Percentiles rank a stretch among this genome's conserved stretches.
phyloP scores from a whole-genome alignment of 2,113 vertebrate species.

The Grammomys surdaster region DNA sequence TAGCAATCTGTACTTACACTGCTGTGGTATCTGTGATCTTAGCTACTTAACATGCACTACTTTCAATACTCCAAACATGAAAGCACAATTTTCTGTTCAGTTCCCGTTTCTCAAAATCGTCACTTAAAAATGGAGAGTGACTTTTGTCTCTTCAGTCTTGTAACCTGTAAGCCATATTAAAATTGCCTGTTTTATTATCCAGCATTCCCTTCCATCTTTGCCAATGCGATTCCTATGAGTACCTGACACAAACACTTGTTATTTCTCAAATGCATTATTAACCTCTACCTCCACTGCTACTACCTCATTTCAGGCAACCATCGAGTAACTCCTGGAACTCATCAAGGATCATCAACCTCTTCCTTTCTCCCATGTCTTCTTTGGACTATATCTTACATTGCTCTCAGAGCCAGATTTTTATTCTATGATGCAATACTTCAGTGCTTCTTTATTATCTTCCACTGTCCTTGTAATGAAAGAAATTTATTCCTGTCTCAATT shows the following conservation, averaged over 20 bases:
- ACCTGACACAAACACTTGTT: neutral
- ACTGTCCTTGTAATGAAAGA: neutral
- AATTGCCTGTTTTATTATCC: conserved; percentile 2
- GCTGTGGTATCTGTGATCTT: conserved; percentile 30
- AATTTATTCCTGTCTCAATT: neutral
- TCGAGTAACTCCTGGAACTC: neutral
- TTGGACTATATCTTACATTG: neutral
- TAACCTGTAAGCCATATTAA: conserved; percentile 34
- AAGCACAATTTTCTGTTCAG: conserved; percentile 47
- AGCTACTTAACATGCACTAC: conserved; percentile 51
- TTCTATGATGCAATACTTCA: neutral
- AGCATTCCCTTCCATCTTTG: neutral
- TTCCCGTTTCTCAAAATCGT: conserved; percentile 21
- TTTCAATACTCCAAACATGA: conserved; percentile 43
- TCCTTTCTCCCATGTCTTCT: neutral
- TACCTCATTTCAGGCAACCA: neutral
- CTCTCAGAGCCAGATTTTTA: neutral
- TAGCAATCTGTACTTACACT: conserved; percentile 6
- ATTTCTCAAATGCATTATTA: conserved; percentile 17
- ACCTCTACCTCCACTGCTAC: neutral
- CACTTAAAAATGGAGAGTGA: conserved; percentile 35
- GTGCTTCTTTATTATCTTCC: neutral
- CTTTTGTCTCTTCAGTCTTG: conserved; percentile 45
- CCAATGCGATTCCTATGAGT: conserved; percentile 11
- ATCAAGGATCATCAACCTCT: neutral